Base-by-base conservation (phyloP, 2,113 vertebrate species). In the Leucosticte australis region DNA sequence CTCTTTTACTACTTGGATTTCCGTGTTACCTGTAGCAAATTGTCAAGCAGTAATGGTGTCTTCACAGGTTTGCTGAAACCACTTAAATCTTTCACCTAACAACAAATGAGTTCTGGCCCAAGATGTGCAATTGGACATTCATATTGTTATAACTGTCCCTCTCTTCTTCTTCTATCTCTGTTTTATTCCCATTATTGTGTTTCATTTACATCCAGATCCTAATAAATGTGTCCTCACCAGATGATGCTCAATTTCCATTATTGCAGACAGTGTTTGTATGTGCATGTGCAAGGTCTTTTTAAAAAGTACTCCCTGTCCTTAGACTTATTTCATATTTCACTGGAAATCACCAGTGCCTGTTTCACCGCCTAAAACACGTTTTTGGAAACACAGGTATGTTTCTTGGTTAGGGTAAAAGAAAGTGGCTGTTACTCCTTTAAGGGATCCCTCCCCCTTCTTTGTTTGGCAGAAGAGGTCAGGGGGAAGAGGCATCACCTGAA, bases 401-500 rank as follows among this genome's bases (percentile, higher is more conserved):
- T 70, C 76, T 16, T 56, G 78, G 3, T 30, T 55, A 39, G 39
- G 20, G 31, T 82, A 16, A 74, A 22, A 57, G 35, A 91, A 94
- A 87, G 14, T 41, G 47, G 65, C 47, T 84, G 15, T 89, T 87
- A 44, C 8, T 87, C 33, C 89, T 96, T 95, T 92, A 96, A 96
- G 69, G 16, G 16, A 44, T 78, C 60, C 73, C 44, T 89, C 69
- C 89, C 47, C 73, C 67, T 87, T 57, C 60, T 83, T 89, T 95
- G 67, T 92, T 92, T 67, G 42, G 56, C 33, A 59, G 89, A 94
- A 94, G 73, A 92, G 87, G 93, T 96, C 95, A 96, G 69, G 33
- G 81, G 92, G 93, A 96, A 96, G 93, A 96, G 77, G 47, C 93
- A 96, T 92, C 95, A 96, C 90, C 95, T 96, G 92, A 95, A 68